Percentiles rank a stretch among this genome's conserved stretches.
phyloP scores from a whole-genome alignment of 2,797 vertebrate genomes.

The Ctenopoma kingsleyae region DNA sequence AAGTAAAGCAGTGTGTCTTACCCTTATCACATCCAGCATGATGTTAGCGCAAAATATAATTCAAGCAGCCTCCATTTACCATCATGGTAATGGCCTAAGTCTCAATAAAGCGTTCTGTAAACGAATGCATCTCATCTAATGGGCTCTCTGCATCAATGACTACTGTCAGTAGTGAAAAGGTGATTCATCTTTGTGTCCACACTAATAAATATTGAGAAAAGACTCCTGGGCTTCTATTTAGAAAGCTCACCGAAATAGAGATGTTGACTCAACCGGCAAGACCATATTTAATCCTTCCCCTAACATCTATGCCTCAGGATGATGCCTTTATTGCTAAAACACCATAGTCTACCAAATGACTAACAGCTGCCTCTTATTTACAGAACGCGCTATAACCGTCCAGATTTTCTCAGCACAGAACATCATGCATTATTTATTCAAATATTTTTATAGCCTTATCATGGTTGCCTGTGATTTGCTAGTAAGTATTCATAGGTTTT shows the following conservation, averaged over 20 bases:
- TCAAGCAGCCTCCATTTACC: conserved; percentile 36
- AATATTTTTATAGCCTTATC: conserved; percentile 42
- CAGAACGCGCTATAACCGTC: conserved; percentile 43
- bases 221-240: conserved; percentile 25
- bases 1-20: conserved; percentile 24
- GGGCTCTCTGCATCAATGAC: conserved; percentile 32
- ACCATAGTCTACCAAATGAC: conserved; percentile 45
- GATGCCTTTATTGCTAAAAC: conserved; percentile 50
- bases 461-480: conserved; percentile 43
- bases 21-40: conserved; percentile 3
- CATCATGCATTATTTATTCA: conserved; percentile 58
- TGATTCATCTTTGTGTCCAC: conserved; percentile 43
- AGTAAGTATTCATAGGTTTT: conserved; percentile 56
- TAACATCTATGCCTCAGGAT: conserved; percentile 33
- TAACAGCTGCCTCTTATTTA: conserved; percentile 60
- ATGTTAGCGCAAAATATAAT: conserved; percentile 15
- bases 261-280: conserved; percentile 54
- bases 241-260: conserved; percentile 50
- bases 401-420: conserved; percentile 48
- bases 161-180: conserved; percentile 25
- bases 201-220: conserved; percentile 49
- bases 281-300: conserved; percentile 33
- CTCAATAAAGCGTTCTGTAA: conserved; percentile 23
- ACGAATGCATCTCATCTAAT: conserved; percentile 44
- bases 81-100: conserved; percentile 25